Base-by-base conservation (phyloP, 1,140 invertebrate genomes). In the Drosophila melanogaster region DNA sequence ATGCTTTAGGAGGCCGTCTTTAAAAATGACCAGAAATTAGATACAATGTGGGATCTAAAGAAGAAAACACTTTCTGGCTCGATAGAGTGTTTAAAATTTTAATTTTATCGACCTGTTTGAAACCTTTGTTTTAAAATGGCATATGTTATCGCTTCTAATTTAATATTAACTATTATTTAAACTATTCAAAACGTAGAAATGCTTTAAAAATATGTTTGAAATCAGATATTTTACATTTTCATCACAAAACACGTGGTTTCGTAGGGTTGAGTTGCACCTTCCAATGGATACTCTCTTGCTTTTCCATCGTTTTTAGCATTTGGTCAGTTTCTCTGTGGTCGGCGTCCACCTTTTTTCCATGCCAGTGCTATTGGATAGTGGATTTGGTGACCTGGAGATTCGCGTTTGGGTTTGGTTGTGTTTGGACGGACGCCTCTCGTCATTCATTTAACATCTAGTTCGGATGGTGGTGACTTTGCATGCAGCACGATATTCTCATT, bases 381-480 rank as follows among this genome's bases (percentile, higher is more conserved):
- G 51, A 30, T 56, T 12, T 40, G 33, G 47, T 10, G 30, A 51
- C 49, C 30, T 35, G 30, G 15, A 51, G 30, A 35, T 35, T 51
- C 26, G 22, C 17, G 30, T 59, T 59, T 37, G 57, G 57, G 30
- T 47, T 59, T 37, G 57, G 57, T 60, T 33, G 58, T 50, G 58
- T 24, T 41, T 41, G 40, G 41, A 51, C 30, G 40, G 41, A 51
- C 30, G 49, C 30, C 49, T 51, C 49, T 51, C 49, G 30, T 35
- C 30, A 19, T 51, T 35, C 10, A 19, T 35, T 50, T 14, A 19
- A 26, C 30, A 62, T 12, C 26, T 10, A 62, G 22, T 19, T 60
- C 22, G 61, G 30, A 30, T 51, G 66, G 67, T 71, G 67, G 67
- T 71, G 67, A 71, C 50, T 71, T 70, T 49, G 56, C 69, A 35